Percentiles rank a stretch among this genome's conserved stretches.
phyloP scores from a whole-genome alignment of 2,888 invertebrate genomes.

The Drosophila quinaria region DNA sequence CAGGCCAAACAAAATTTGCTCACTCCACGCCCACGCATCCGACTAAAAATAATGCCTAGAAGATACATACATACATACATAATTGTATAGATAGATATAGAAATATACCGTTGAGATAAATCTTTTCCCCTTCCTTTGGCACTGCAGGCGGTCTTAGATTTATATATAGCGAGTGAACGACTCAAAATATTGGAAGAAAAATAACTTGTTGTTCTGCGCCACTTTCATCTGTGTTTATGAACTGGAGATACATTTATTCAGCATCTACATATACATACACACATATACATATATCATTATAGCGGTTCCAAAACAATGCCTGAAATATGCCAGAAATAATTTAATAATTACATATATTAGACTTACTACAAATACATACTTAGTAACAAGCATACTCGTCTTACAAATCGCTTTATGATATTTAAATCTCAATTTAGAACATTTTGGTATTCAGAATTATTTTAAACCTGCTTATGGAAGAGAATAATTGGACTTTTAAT shows the following conservation, averaged over 20 bases:
- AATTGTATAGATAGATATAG: slow-evolving; percentile 16
- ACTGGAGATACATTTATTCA: slow-evolving; percentile 42
- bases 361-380: background rate
- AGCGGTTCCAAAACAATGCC: slow-evolving; percentile 4
- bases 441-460: no score
- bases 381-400: no score
- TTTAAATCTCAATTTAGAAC: background rate
- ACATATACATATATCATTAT: background rate
- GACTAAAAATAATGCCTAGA: slow-evolving; percentile 66
- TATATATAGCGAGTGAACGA: slow-evolving; percentile 40
- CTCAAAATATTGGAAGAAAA: slow-evolving; percentile 43
- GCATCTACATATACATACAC: background rate
- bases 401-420: background rate
- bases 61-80: slow-evolving; percentile 18
- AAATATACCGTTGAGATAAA: slow-evolving; percentile 30
- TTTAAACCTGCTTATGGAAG: no score
- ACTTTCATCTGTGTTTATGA: slow-evolving; percentile 33
- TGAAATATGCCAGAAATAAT: background rate
- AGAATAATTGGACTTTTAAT: no score
- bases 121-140: slow-evolving; percentile 22
- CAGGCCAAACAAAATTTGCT: slow-evolving; percentile 58
- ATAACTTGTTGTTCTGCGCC: slow-evolving; percentile 29
- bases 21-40: slow-evolving; percentile 66
- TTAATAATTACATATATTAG: background rate
- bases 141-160: slow-evolving; percentile 51